Evolutionary conservation across 2,888 invertebrate genomes (phyloP).

Genomic region (Anoplius nigerrimus): DNA sequence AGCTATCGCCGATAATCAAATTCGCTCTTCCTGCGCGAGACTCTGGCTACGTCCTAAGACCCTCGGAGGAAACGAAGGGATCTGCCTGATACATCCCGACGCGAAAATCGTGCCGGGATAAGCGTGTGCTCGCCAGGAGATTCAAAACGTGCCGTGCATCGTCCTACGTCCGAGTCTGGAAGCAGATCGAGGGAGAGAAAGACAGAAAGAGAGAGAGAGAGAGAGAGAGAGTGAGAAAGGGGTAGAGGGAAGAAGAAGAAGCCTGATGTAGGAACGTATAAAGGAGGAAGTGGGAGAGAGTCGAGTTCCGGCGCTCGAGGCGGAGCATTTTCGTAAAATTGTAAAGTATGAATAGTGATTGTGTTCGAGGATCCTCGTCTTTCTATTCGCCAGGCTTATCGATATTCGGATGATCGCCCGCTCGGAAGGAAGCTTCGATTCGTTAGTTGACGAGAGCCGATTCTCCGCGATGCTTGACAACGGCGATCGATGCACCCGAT

Average conservation of each 20-base stretch:
- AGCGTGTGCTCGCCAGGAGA: conserved; percentile 7
- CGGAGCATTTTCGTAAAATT: too few relatives aligned
- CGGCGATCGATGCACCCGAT: too few relatives aligned
- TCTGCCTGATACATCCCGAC: conserved; percentile 6
- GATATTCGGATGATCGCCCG: too few relatives aligned
- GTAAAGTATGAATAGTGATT: too few relatives aligned
- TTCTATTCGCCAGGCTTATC: too few relatives aligned
- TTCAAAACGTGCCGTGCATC: conserved; percentile 29
- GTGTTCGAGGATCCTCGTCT: too few relatives aligned
- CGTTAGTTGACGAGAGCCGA: too few relatives aligned
- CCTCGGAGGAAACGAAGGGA: neutral
- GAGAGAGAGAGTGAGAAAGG: neutral
- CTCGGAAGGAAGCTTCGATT: too few relatives aligned
- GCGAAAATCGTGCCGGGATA: conserved; percentile 8
- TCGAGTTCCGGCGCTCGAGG: too few relatives aligned
- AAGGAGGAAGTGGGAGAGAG: neutral
- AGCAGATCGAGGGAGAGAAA: neutral
- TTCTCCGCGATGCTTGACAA: too few relatives aligned
- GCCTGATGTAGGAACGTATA: neutral
- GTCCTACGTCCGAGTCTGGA: neutral
- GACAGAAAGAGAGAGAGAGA: neutral
- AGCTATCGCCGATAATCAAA: conserved; percentile 28
- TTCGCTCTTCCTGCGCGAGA: conserved; percentile 9
- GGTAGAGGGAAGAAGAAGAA: neutral
- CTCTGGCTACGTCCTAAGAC: neutral